Evolutionary conservation across 2,797 vertebrate genomes (phyloP).

Genomic region (Lophotriccus pileatus): DNA sequence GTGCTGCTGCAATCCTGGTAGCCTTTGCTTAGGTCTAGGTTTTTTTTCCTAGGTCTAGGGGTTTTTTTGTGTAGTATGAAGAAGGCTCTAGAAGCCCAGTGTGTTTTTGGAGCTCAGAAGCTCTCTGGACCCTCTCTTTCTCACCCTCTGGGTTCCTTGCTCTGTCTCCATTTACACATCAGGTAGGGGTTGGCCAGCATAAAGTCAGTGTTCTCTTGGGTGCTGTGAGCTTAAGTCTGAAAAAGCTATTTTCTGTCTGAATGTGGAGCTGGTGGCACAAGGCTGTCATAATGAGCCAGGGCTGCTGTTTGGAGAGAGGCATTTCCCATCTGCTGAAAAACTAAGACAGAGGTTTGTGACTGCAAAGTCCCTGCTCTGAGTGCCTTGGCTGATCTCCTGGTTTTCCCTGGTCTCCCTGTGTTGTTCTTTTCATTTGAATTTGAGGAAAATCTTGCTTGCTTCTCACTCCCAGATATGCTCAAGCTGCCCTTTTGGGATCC

Average conservation of each 20-base stretch:
- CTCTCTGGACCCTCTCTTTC: not conserved
- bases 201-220: not conserved
- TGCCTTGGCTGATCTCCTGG: not conserved
- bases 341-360: not conserved
- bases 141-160: not conserved
- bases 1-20: not conserved
- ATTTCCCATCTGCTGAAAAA: not conserved
- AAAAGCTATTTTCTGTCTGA: not conserved
- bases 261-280: not conserved
- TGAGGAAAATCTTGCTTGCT: not conserved
- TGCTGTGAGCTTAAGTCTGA: not conserved
- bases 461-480: not conserved
- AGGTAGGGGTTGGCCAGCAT: not conserved
- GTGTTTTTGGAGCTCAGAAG: not conserved
- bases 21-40: not conserved
- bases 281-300: not conserved
- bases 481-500: not conserved
- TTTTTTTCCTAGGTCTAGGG: not conserved
- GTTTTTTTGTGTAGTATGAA: not conserved
- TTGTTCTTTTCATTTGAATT: not conserved
- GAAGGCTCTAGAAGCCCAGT: not conserved
- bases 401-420: not conserved
- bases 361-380: not conserved
- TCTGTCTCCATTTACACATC: not conserved
- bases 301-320: not conserved